Evolutionary conservation across 2,113 vertebrate species (phyloP).

Genomic region (Channa argus): DNA sequence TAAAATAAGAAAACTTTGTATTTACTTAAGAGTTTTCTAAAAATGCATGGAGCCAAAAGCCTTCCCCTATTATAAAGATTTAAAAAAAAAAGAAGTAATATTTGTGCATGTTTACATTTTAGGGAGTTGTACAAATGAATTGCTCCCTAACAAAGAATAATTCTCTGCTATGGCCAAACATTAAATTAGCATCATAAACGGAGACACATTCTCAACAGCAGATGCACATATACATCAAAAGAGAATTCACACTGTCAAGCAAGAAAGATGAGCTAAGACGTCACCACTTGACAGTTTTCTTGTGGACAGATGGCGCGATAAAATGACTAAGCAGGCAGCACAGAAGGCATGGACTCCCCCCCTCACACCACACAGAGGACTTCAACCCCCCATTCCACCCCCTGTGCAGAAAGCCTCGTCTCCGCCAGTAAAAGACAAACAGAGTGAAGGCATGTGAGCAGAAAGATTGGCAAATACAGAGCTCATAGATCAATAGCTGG

Average conservation of each 20-base stretch:
- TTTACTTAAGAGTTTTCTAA: slow-evolving; percentile 15
- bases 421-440: slow-evolving; percentile 72
- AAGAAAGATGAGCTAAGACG: slow-evolving; percentile 66
- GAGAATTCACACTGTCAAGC: slow-evolving; percentile 54
- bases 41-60: slow-evolving; percentile 19
- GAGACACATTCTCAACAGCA: slow-evolving; percentile 56
- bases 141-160: slow-evolving; percentile 43
- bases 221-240: slow-evolving; percentile 70
- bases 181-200: slow-evolving; percentile 56
- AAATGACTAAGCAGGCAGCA: slow-evolving; percentile 77
- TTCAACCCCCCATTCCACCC: slow-evolving; percentile 30
- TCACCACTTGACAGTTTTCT: slow-evolving; percentile 75
- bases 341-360: slow-evolving; percentile 63
- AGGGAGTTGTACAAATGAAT: slow-evolving; percentile 42
- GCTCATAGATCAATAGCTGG: slow-evolving; percentile 61
- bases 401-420: slow-evolving; percentile 49
- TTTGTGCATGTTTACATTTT: slow-evolving; percentile 29
- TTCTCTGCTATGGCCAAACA: slow-evolving; percentile 46
- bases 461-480: slow-evolving; percentile 62
- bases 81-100: slow-evolving; percentile 9
- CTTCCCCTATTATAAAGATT: slow-evolving; percentile 20
- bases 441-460: slow-evolving; percentile 72
- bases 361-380: slow-evolving; percentile 48
- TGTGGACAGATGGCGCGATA: slow-evolving; percentile 79
- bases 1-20: slow-evolving; percentile 21